phyloP scores from a whole-genome alignment of 2,113 vertebrate genomes.

The Ranitomeya imitator region DNA sequence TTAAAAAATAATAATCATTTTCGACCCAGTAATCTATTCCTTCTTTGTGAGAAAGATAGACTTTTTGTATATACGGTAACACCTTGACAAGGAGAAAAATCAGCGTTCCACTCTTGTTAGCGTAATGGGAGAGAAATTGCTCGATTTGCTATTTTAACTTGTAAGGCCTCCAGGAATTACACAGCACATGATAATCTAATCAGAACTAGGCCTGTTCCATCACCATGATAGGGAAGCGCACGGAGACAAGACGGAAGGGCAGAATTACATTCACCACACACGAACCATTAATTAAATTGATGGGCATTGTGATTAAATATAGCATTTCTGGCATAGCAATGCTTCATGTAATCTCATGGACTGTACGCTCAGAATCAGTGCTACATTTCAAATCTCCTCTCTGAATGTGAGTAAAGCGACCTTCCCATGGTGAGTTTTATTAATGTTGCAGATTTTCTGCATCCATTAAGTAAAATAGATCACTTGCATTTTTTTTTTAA shows the following conservation, averaged over 20 bases:
- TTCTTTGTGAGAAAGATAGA: neutral
- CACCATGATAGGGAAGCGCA: neutral
- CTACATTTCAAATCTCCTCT: neutral
- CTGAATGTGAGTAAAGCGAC: neutral
- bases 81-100: slow-evolving; percentile 34
- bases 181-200: slow-evolving; percentile 34
- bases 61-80: neutral
- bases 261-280: neutral
- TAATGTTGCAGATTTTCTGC: too few relatives aligned
- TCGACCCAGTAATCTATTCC: neutral
- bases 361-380: neutral
- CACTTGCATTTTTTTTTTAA: too few relatives aligned
- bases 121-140: slow-evolving; percentile 18
- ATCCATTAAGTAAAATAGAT: too few relatives aligned
- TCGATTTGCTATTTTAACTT: slow-evolving; percentile 35
- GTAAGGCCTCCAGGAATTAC: slow-evolving; percentile 3
- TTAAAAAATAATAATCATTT: slow-evolving; percentile 45
- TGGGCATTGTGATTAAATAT: neutral
- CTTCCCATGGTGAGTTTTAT: too few relatives aligned
- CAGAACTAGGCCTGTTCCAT: slow-evolving; percentile 12
- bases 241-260: neutral
- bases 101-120: slow-evolving; percentile 6
- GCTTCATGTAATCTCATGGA: neutral
- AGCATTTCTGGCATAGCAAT: neutral
- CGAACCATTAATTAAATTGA: neutral